Percentiles rank a stretch among this genome's conserved stretches.
phyloP scores from a whole-genome alignment of 1,140 invertebrate genomes.

The Hyphantria cunea region DNA sequence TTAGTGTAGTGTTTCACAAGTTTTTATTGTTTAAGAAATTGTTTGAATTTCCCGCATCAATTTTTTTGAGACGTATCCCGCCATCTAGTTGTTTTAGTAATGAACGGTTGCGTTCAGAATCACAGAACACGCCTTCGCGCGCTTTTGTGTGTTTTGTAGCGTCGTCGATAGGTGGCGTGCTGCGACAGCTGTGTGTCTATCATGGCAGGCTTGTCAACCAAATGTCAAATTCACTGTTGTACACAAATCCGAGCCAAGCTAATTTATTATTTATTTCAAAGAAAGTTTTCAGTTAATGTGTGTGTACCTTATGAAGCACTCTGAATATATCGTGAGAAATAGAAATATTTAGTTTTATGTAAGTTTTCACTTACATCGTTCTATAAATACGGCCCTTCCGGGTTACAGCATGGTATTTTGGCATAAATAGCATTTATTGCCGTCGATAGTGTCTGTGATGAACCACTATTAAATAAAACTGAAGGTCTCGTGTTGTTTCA shows the following conservation, averaged over 20 bases:
- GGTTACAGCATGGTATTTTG: constrained; percentile 58
- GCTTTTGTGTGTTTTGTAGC: constrained; percentile 18
- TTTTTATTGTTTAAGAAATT: background rate
- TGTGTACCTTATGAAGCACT: constrained; percentile 42
- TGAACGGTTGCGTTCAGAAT: too few relatives aligned
- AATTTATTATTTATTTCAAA: constrained; percentile 77
- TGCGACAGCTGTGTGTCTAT: constrained; percentile 30
- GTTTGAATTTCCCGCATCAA: background rate
- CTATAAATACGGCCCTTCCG: constrained; percentile 62
- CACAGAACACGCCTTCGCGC: constrained; percentile 46
- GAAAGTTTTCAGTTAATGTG: constrained; percentile 71
- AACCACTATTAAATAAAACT: constrained; percentile 28
- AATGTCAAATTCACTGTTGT: constrained; percentile 63
- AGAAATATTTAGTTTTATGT: constrained; percentile 51
- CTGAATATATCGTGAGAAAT: constrained; percentile 56
- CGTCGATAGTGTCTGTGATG: constrained; percentile 30
- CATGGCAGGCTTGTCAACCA: constrained; percentile 50
- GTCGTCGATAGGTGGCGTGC: constrained; percentile 55
- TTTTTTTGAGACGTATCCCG: constrained; percentile 28
- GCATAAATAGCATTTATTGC: constrained; percentile 55
- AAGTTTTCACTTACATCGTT: constrained; percentile 68
- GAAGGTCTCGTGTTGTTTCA: constrained; percentile 29
- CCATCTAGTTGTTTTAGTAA: constrained; percentile 47
- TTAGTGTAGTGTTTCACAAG: background rate
- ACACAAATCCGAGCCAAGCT: constrained; percentile 76